These are phyloP conservation scores for Seira ritae DNA, from an alignment of 2,888 invertebrate species.

Conservation along the genomic window DNA sequence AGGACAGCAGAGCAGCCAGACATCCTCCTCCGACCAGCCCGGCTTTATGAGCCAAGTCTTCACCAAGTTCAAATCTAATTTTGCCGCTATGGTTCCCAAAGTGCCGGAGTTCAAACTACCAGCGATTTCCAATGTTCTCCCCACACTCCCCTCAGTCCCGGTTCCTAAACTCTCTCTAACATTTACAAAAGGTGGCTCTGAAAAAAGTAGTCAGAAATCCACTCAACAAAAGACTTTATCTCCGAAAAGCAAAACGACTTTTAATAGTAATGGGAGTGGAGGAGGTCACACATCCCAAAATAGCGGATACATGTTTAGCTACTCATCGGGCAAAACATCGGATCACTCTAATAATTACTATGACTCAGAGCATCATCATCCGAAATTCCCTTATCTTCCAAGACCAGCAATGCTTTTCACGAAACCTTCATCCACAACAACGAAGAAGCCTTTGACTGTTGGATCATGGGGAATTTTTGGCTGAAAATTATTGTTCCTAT, in stretches of 20 bases:
- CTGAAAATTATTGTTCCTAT: background rate
- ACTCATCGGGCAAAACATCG: conserved; percentile 27
- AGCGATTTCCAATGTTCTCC: conserved; percentile 29
- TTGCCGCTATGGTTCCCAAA: conserved; percentile 40
- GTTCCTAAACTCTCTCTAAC: conserved; percentile 43
- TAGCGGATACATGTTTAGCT: conserved; percentile 45
- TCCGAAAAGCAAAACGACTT: background rate
- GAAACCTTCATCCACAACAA: conserved; percentile 29
- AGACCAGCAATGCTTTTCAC: conserved; percentile 25
- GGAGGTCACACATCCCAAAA: conserved; percentile 11
- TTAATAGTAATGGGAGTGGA: background rate
- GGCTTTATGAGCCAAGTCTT: conserved; percentile 54
- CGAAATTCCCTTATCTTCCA: conserved; percentile 21
- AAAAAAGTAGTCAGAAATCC: too few relatives aligned
- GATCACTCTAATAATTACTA: too few relatives aligned
- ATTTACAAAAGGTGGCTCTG: conserved; percentile 39
- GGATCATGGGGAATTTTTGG: conserved; percentile 59
- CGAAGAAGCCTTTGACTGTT: conserved; percentile 42
- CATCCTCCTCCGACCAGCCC: conserved; percentile 27
- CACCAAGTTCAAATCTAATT: conserved; percentile 54
- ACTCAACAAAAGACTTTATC: too few relatives aligned
- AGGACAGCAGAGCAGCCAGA: too few relatives aligned
- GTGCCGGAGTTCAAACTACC: conserved; percentile 1
- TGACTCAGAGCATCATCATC: too few relatives aligned
- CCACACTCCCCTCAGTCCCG: conserved; percentile 43